A percentile compares a stretch with the other conserved stretches of the same genome.
Conservation (phyloP, 2,113 vertebrate genomes). For the Grammomys dolichurus region DNA sequence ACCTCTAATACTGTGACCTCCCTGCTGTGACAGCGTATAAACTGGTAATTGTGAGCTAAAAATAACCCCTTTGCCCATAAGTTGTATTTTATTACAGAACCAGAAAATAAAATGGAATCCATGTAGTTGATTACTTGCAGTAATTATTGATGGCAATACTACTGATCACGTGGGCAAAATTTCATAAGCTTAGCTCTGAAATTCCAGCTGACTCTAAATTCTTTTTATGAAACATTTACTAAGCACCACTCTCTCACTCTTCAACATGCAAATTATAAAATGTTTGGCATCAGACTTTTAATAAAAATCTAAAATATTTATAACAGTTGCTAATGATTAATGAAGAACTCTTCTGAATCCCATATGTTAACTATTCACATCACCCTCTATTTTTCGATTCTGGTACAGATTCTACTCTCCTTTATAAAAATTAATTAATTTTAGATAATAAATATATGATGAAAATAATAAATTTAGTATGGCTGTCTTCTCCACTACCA, state of each 20-base stretch:
- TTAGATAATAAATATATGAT: conserved; percentile 75
- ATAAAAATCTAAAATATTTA: conserved; percentile 84
- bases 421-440: conserved; percentile 82
- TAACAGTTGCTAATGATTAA: conserved; percentile 83
- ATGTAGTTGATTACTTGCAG: not conserved
- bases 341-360: conserved; percentile 75
- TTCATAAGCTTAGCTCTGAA: conserved; percentile 28
- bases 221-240: conserved; percentile 52
- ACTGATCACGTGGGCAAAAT: conserved; percentile 16
- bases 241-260: conserved; percentile 37
- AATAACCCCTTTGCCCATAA: not conserved
- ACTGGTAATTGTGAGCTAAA: not conserved
- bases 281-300: conserved; percentile 79
- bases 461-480: conserved; percentile 83
- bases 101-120: not conserved
- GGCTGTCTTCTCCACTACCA: conserved; percentile 85
- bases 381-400: conserved; percentile 82
- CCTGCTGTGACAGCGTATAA: not conserved
- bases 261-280: conserved; percentile 73
- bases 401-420: conserved; percentile 81
- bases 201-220: conserved; percentile 65
- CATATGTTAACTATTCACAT: conserved; percentile 86
- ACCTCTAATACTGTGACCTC: not conserved
- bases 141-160: not conserved
- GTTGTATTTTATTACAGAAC: not conserved